These are phyloP conservation scores for Mimas tiliae DNA, from an alignment of 2,888 invertebrate species.

Conservation along the genomic window DNA sequence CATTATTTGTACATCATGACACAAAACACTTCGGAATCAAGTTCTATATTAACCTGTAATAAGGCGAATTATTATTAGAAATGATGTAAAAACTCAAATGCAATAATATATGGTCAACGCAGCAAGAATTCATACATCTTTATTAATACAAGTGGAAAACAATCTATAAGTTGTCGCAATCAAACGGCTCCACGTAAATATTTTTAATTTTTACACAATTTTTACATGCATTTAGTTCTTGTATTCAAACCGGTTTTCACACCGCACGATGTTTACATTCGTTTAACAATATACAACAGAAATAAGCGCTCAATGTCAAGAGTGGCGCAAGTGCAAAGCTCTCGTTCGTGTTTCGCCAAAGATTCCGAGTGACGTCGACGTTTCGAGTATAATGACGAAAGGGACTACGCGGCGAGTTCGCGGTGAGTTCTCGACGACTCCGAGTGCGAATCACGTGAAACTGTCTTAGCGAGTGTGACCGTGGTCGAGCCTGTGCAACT, in stretches of 20 bases:
- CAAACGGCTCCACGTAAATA: constrained; percentile 17
- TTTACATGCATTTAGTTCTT: constrained; percentile 24
- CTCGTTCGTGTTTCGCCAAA: constrained; percentile 47
- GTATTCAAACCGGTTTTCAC: constrained; percentile 32
- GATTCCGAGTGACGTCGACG: constrained; percentile 36
- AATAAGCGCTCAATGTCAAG: constrained; percentile 51
- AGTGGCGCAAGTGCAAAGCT: constrained; percentile 50
- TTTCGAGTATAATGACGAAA: constrained; percentile 42
- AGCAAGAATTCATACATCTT: not conserved
- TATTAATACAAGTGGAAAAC: not conserved
- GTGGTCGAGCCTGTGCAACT: constrained; percentile 54
- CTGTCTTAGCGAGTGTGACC: constrained; percentile 63
- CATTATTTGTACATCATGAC: not conserved
- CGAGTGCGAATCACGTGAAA: constrained; percentile 46
- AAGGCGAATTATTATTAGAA: not conserved
- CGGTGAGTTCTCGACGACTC: constrained; percentile 1
- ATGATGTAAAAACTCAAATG: not conserved
- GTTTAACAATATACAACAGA: constrained; percentile 41
- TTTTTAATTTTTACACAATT: constrained; percentile 24
- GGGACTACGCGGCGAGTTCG: constrained; percentile 5
- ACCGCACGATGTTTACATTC: constrained; percentile 35
- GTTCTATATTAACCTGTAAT: not conserved
- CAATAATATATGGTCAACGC: not conserved
- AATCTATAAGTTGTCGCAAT: constrained; percentile 4
- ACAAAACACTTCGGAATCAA: not conserved